Evolutionary conservation across 1,140 invertebrate species (phyloP).

Genomic region (Acromyrmex heyeri): DNA sequence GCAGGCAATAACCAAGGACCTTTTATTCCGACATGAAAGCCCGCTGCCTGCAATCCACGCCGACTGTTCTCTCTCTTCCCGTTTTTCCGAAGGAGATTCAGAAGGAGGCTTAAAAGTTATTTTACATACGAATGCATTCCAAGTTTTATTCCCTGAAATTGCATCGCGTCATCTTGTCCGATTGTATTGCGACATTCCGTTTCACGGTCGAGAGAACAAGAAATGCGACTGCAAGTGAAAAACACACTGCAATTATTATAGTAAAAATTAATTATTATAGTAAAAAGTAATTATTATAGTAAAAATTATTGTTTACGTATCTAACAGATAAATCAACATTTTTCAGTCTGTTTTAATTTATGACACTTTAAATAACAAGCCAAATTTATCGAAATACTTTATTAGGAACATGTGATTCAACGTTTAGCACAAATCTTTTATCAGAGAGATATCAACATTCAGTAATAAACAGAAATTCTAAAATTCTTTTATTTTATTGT

Average conservation of each 20-base stretch:
- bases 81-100: constrained; percentile 1
- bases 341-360: too few relatives aligned
- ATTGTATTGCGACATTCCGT: constrained; percentile 26
- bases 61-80: constrained; percentile 7
- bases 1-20: constrained; percentile 67
- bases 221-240: background rate
- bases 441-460: too few relatives aligned
- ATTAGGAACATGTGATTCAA: too few relatives aligned
- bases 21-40: constrained; percentile 62
- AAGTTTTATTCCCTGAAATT: constrained; percentile 31
- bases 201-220: background rate
- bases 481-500: too few relatives aligned
- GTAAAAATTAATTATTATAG: background rate
- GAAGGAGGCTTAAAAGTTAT: constrained; percentile 39
- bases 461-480: too few relatives aligned
- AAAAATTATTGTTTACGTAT: background rate
- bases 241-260: background rate
- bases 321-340: background rate
- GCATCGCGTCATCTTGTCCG: constrained; percentile 36
- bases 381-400: too few relatives aligned
- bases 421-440: too few relatives aligned
- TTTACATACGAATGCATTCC: constrained; percentile 50
- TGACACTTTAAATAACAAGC: too few relatives aligned
- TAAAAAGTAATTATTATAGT: background rate
- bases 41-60: background rate